phyloP scores from a whole-genome alignment of 2,797 vertebrate species.

The Coendou prehensilis region DNA sequence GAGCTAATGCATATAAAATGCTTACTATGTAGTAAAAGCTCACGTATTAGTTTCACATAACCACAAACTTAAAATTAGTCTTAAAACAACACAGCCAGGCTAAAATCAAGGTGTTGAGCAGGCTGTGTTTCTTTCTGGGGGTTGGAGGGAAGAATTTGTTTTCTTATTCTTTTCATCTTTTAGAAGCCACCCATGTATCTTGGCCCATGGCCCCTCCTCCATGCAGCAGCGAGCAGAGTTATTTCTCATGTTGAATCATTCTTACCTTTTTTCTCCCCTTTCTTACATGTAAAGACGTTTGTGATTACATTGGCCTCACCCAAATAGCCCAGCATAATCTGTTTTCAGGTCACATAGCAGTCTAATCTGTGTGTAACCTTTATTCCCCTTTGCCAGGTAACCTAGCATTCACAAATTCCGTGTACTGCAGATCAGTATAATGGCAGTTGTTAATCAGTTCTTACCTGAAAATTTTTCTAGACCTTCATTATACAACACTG shows the following conservation, averaged over 20 bases:
- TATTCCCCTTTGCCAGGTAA: not conserved
- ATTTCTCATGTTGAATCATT: not conserved
- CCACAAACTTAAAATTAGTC: not conserved
- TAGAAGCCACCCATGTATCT: not conserved
- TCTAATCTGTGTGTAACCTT: constrained; percentile 7
- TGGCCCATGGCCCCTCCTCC: not conserved
- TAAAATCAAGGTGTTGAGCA: not conserved
- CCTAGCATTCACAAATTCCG: constrained; percentile 1
- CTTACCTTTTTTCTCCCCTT: not conserved
- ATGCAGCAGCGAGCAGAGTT: not conserved
- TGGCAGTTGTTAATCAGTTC: constrained; percentile 25
- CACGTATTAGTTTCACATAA: not conserved
- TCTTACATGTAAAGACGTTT: not conserved
- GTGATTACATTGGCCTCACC: not conserved
- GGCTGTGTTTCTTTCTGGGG: not conserved
- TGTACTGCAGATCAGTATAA: constrained; percentile 12
- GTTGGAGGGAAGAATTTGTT: not conserved
- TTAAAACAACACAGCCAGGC: not conserved
- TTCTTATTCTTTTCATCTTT: not conserved
- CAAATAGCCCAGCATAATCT: constrained; percentile 1
- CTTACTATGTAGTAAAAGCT: not conserved
- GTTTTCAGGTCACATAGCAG: not conserved
- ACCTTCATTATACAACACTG: not conserved
- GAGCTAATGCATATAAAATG: constrained; percentile 15
- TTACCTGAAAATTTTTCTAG: constrained; percentile 49